Conservation (phyloP, 2,888 invertebrate genomes). For the Pseudolycoriella hygida region DNA sequence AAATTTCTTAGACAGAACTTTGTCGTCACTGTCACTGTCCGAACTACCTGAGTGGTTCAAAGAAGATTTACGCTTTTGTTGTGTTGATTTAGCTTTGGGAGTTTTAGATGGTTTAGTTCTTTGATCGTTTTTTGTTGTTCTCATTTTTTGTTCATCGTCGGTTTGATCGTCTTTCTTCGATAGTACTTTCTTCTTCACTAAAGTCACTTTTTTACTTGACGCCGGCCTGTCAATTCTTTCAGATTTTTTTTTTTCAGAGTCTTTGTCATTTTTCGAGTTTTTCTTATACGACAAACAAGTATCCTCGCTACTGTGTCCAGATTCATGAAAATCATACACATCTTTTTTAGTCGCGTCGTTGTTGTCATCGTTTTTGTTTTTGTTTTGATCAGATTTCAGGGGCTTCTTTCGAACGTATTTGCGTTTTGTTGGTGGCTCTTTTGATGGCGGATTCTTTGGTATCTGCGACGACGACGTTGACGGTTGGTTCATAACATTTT, state of each 20-base stretch:
- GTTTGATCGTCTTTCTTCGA: not conserved
- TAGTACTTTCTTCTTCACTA: not conserved
- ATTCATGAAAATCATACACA: slow-evolving; percentile 7
- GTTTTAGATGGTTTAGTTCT: not conserved
- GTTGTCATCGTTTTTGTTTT: not conserved
- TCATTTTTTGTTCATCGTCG: not conserved
- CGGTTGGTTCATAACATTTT: not conserved
- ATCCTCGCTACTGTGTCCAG: slow-evolving; percentile 3
- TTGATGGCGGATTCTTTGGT: no score
- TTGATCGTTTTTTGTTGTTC: not conserved
- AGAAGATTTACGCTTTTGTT: not conserved
- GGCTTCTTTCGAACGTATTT: slow-evolving; percentile 3
- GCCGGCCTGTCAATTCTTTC: not conserved
- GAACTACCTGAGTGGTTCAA: not conserved
- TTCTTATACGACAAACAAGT: slow-evolving; percentile 4
- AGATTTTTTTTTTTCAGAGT: not conserved
- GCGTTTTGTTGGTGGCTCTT: not conserved
- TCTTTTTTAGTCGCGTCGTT: not conserved
- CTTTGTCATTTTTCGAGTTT: not conserved
- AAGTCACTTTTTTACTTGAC: not conserved
- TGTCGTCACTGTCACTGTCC: slow-evolving; percentile 1
- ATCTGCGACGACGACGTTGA: not conserved
- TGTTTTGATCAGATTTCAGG: not conserved
- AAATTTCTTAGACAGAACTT: not conserved
- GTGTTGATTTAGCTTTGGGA: not conserved